Evolutionary conservation across 2,113 vertebrate genomes (phyloP).

Genomic region (Ia io): DNA sequence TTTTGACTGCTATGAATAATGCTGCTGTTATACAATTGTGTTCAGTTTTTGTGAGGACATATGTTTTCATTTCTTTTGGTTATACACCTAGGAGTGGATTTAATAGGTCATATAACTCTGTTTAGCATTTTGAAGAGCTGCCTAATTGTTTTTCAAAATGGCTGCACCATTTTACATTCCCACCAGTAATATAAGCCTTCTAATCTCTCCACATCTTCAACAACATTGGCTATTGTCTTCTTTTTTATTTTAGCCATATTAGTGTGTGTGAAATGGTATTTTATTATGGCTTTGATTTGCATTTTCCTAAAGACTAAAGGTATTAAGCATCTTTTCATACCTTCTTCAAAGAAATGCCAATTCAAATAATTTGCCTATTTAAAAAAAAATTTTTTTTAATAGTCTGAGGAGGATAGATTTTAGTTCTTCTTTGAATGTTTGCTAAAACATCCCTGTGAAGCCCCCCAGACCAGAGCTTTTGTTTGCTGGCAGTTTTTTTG

Average conservation of each 20-base stretch:
- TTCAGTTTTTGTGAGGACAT: background rate
- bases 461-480: too few species aligned
- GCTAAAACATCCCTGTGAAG: too few species aligned
- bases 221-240: background rate
- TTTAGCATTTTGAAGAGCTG: background rate
- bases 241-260: background rate
- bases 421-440: too few species aligned
- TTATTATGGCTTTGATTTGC: background rate
- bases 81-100: background rate
- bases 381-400: background rate
- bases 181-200: background rate
- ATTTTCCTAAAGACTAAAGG: background rate
- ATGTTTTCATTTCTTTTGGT: background rate
- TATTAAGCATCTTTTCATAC: background rate
- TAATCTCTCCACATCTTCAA: background rate
- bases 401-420: too few species aligned
- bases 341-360: background rate
- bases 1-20: background rate
- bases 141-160: background rate
- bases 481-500: too few species aligned
- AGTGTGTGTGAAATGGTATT: background rate
- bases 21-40: background rate
- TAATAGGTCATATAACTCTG: background rate
- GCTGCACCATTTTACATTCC: background rate
- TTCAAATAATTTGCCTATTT: background rate